Evolutionary conservation across 1,140 invertebrate species (phyloP), one percentile per base, ranked within the genome.

Genomic region (Orussus abietinus): DNA sequence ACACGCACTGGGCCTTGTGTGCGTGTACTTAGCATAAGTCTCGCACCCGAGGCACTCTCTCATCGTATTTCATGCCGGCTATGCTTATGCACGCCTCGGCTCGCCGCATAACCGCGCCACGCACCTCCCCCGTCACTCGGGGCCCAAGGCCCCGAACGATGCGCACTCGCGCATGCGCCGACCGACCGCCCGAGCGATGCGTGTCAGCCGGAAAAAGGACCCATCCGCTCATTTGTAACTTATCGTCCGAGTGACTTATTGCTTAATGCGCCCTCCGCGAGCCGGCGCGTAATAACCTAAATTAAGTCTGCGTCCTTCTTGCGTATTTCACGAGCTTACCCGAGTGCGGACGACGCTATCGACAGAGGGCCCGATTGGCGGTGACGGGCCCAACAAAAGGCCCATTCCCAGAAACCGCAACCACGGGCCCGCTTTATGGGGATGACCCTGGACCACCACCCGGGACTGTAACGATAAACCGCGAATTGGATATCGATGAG

Each of bases 1-100:
- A 49, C 53, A 42, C 42, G 38, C 18, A 33, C 37, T 14, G 5
- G 17, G 42, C 13, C 5, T 25, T 19, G 57, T 53, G 35, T 53
- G 56, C 51, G 50, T 55, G 60, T 62, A 64, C 58, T 66, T 66
- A 64, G 57, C 64, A 66, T 64, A 62, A 63, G 62, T 63, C 62
- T 57, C 48, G 56, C 51, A 64, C 62, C 60, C 59, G 64, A 64
- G 62, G 60, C 60, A 55, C 49, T 66, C 62, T 66, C 60, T 62
- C 60, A 62, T 66, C 62, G 57, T 66, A 66, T 66, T 66, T 65
- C 62, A 66, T 55, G 43, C 51, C 44, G 49, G 38, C 51, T 49
- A 49, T 43, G 35, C 46, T 49, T 39, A 48, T 57, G 42, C 49
- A 38, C 42, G 49, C 31, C 21, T 47, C 41, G 22, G 12, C 44